phyloP scores from a whole-genome alignment of 2,888 invertebrate species.

The Mongoloraphidia duomilia region DNA sequence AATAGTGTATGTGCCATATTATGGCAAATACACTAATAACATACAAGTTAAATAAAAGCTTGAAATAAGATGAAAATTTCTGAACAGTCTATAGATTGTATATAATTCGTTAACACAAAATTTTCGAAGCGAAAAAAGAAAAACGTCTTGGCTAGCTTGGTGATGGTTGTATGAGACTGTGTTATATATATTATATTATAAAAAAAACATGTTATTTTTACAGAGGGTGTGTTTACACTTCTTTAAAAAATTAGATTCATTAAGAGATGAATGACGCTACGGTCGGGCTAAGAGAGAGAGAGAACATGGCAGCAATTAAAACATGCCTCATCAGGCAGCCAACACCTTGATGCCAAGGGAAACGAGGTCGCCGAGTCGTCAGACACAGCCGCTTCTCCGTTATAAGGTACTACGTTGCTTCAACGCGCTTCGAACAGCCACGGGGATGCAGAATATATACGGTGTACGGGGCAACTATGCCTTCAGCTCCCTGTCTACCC shows the following conservation, averaged over 20 bases:
- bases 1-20: no score
- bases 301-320: conserved; percentile 11
- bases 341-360: not conserved
- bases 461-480: not conserved
- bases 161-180: no score
- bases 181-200: no score
- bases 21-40: no score
- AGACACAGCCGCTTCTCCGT: not conserved
- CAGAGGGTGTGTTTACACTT: conserved; percentile 9
- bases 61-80: no score
- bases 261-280: not conserved
- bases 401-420: no score
- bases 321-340: conserved; percentile 7
- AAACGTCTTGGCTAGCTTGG: no score
- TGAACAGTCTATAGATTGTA: no score
- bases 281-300: not conserved
- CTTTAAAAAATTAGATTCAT: conserved; percentile 12
- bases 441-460: not conserved
- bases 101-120: no score
- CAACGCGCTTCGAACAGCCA: not conserved
- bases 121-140: no score
- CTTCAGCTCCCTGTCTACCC: not conserved
- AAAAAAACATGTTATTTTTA: conserved; percentile 1
- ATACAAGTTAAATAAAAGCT: no score
- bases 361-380: not conserved